Conservation (phyloP, 2,888 invertebrate genomes). For the Heliconius hortense region DNA sequence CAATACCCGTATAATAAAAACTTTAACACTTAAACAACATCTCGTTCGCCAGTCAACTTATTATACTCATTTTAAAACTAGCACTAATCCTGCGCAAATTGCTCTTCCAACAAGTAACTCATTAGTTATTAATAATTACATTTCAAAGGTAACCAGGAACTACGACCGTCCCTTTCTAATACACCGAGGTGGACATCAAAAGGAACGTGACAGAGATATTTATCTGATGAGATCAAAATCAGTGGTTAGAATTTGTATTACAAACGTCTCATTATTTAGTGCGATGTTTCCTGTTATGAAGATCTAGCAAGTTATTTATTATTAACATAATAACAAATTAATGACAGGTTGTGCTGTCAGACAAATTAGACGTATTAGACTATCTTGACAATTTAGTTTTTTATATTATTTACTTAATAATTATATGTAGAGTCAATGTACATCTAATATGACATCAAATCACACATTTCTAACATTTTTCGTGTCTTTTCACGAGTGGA, state of each 20-base stretch:
- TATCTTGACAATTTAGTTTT: conserved; percentile 9
- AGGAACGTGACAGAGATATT: conserved; percentile 64
- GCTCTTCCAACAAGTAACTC: conserved; percentile 59
- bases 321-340: conserved; percentile 27
- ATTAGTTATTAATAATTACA: conserved; percentile 68
- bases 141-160: conserved; percentile 59
- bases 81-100: conserved; percentile 56
- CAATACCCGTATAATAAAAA: too few relatives aligned
- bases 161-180: conserved; percentile 55
- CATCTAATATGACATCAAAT: not conserved
- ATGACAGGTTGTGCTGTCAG: conserved; percentile 7
- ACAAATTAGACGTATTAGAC: conserved; percentile 14
- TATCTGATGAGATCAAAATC: conserved; percentile 73
- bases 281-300: conserved; percentile 50
- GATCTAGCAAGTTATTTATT: conserved; percentile 20
- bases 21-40: conserved; percentile 25
- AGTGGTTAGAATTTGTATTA: conserved; percentile 65
- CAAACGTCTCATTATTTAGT: conserved; percentile 69
- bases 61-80: conserved; percentile 50
- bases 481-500: not conserved
- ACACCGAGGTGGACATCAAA: conserved; percentile 46
- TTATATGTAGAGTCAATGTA: not conserved
- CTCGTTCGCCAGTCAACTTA: conserved; percentile 29
- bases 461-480: not conserved
- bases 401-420: not conserved